Conservation (phyloP, 2,888 invertebrate species). For the Callinectes sapidus region DNA sequence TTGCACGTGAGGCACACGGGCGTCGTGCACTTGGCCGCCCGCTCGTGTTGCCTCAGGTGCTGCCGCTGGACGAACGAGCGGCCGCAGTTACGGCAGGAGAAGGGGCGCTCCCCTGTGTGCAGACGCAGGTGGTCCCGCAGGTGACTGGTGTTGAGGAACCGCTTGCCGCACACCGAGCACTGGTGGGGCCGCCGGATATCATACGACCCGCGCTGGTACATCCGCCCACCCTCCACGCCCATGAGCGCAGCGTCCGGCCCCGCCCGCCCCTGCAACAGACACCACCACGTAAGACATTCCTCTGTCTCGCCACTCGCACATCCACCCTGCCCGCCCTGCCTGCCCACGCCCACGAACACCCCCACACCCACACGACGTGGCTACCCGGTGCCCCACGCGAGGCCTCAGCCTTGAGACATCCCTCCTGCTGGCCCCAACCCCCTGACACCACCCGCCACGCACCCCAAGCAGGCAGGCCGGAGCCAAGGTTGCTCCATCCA, state of each 20-base stretch:
- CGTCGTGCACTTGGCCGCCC: conserved; percentile 57
- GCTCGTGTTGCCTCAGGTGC: conserved; percentile 69
- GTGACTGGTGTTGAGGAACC: conserved; percentile 68
- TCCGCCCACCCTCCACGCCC: conserved; percentile 55
- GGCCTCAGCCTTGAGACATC: neutral
- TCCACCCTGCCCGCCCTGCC: neutral
- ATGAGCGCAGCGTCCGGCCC: conserved; percentile 61
- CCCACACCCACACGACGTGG: neutral
- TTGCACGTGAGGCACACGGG: conserved; percentile 67
- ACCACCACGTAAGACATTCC: conserved; percentile 54
- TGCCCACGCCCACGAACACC: neutral
- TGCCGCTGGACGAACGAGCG: conserved; percentile 72
- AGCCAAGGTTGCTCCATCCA: conserved; percentile 37
- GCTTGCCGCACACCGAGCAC: conserved; percentile 67
- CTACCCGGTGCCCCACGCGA: conserved; percentile 9
- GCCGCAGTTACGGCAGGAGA: conserved; percentile 68
- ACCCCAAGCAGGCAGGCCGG: conserved; percentile 31
- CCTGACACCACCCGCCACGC: conserved; percentile 8
- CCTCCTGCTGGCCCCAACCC: neutral
- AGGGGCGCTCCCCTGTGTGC: conserved; percentile 72
- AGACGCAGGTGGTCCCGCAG: conserved; percentile 71
- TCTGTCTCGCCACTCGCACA: neutral
- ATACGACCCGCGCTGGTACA: conserved; percentile 61
- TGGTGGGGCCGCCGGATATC: conserved; percentile 60
- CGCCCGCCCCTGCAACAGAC: conserved; percentile 73